Evolutionary conservation across 2,888 invertebrate genomes (phyloP).

Genomic region (Pseudoips prasinana): DNA sequence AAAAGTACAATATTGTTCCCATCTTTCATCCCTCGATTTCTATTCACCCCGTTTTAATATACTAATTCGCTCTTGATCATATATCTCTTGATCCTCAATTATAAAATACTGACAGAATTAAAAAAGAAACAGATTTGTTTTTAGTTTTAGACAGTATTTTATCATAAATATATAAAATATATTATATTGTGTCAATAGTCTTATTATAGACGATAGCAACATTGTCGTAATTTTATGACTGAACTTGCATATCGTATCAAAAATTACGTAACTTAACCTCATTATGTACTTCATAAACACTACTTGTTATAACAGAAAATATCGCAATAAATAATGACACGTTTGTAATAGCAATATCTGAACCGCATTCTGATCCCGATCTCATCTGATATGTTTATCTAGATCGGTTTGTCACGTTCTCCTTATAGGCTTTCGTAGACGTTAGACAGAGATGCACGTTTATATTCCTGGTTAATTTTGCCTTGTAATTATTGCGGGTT

Average conservation of each 20-base stretch:
- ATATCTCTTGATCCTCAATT: no score
- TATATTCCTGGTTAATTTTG: slow-evolving; percentile 50
- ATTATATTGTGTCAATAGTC: no score
- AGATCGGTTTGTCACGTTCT: slow-evolving; percentile 63
- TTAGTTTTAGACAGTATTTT: no score
- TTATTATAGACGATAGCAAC: slow-evolving; percentile 19
- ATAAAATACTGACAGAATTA: no score
- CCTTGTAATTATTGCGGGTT: slow-evolving; percentile 61
- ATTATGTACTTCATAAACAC: slow-evolving; percentile 43
- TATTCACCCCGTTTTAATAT: no score
- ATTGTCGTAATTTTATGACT: slow-evolving; percentile 31
- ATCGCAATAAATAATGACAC: slow-evolving; percentile 65
- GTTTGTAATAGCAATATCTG: slow-evolving; percentile 63
- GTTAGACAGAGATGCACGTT: slow-evolving; percentile 46
- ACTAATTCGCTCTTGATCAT: no score
- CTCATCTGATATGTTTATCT: slow-evolving; percentile 65
- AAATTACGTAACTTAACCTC: slow-evolving; percentile 29
- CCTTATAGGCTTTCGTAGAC: slow-evolving; percentile 28
- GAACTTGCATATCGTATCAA: slow-evolving; percentile 25
- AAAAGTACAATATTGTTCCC: no score
- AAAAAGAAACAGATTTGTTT: no score
- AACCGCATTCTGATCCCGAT: slow-evolving; percentile 63
- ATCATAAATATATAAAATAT: no score
- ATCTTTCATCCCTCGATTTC: no score
- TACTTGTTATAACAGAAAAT: slow-evolving; percentile 41